Conservation (phyloP, 2,888 invertebrate species). For the Hirtodrosophila trivittata region DNA sequence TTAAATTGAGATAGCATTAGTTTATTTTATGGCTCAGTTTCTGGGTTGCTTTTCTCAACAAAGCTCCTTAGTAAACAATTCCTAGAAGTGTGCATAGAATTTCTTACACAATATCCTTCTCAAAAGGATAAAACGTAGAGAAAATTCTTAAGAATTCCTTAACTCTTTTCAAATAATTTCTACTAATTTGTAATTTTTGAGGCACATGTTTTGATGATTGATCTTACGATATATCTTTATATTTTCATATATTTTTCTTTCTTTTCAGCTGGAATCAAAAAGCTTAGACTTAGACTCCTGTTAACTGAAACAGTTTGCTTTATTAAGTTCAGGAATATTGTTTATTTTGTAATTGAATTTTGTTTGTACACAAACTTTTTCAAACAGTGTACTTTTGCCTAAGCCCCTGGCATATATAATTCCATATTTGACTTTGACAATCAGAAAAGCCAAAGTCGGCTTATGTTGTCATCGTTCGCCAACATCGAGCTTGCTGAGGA, state of each 20-base stretch:
- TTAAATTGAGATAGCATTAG: neutral
- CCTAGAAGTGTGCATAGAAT: neutral
- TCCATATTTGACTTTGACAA: slow-evolving; percentile 69
- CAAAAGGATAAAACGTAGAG: too few species aligned
- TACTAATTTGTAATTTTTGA: too few species aligned
- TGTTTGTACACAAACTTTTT: slow-evolving; percentile 25
- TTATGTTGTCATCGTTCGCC: slow-evolving; percentile 67
- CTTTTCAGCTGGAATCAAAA: too few species aligned
- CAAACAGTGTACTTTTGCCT: slow-evolving; percentile 33
- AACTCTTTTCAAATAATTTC: too few species aligned
- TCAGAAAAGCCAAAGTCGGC: slow-evolving; percentile 59
- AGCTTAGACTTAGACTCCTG: too few species aligned
- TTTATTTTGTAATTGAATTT: slow-evolving; percentile 3
- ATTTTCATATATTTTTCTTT: neutral
- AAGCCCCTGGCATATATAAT: slow-evolving; percentile 43
- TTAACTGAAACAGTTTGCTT: too few species aligned
- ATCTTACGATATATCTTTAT: too few species aligned
- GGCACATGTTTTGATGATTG: too few species aligned
- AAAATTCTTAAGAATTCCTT: too few species aligned
- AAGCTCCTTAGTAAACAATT: too few species aligned
- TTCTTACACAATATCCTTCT: too few species aligned
- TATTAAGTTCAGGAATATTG: neutral
- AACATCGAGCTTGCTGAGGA: slow-evolving; percentile 13
- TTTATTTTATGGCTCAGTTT: neutral
- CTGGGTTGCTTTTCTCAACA: too few species aligned